phyloP scores from a whole-genome alignment of 2,113 vertebrate genomes.

The Prietella phreatophila region DNA sequence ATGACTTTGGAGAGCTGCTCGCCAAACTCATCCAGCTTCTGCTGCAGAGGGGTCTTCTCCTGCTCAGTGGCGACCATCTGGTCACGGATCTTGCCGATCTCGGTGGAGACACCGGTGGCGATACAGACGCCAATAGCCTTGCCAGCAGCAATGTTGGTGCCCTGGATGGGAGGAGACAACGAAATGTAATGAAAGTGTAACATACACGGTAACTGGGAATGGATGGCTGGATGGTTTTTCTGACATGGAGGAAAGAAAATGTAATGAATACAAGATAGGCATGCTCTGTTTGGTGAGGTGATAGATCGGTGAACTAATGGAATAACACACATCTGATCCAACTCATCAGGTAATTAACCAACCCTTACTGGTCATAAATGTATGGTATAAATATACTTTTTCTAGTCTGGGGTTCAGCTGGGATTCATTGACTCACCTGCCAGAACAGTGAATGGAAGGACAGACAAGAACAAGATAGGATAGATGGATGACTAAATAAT shows the following conservation, averaged over 20 bases:
- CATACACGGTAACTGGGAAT: background rate
- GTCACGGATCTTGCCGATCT: slow-evolving; percentile 94
- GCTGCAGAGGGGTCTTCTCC: slow-evolving; percentile 90
- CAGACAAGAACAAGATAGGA: background rate
- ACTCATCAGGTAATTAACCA: background rate
- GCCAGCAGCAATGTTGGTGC: slow-evolving; percentile 89
- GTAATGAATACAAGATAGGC: background rate
- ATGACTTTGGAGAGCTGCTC: slow-evolving; percentile 96
- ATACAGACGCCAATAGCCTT: slow-evolving; percentile 84
- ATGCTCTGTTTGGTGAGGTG: background rate
- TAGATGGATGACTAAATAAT: background rate
- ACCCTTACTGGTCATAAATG: background rate
- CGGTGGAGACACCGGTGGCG: slow-evolving; percentile 83
- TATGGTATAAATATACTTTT: background rate
- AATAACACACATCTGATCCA: background rate
- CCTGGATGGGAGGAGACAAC: slow-evolving; percentile 64
- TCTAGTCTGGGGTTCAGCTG: background rate
- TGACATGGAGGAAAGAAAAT: too few species aligned
- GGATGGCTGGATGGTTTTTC: background rate
- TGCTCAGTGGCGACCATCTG: slow-evolving; percentile 93
- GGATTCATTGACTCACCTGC: background rate
- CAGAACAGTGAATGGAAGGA: background rate
- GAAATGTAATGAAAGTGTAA: background rate
- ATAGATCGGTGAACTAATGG: background rate
- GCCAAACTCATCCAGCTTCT: slow-evolving; percentile 92